Evolutionary conservation across 2,888 invertebrate species (phyloP), one percentile per base, ranked within the genome.

Genomic region (Caenorhabditis drosophilae): DNA sequence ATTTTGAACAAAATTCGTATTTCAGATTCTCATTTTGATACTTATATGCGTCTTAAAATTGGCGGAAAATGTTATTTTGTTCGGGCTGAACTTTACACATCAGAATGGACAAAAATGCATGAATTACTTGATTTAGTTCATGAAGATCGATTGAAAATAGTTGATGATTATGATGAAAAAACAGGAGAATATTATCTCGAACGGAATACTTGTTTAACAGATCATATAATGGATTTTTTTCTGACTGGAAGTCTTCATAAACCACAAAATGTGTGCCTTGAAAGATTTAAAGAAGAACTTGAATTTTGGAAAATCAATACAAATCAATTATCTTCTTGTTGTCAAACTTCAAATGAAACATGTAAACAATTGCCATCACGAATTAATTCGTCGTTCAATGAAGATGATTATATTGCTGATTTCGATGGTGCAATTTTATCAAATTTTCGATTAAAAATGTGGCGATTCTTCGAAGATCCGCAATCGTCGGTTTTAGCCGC

Each of bases 121-220:
- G 59, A 67, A 34, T 45, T 76, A 26, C 41, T 76, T 16, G 67
- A 67, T 47, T 63, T 63, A 6, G 58, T 54, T 27, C 76, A 76
- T 40, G 71, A 72, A n/a, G 56, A 70, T 9, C 70, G 73, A 47
- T 36, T 73, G n/a, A 52, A 48, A 46, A 52, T 73, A 56, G 73
- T 75, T 1, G 82, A 82, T 60, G 77, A 75, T 15, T 82, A 58
- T 53, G 67, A 73, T 38, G 45, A 50, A 9, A 54, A 52, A n/a
- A 78, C 68, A 4, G 74, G 67, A 16, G 82, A 82, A 50, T 82
- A 82, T 54, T 82, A 82, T 58, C 41, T 82, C 56, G 82, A 82
- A 53, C 53, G 82, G 20, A 81, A 80, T 50, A 67, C 73, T 4
- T 61, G 67, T 22, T 54, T 80, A 15, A 73, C 80, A 4, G 79